Base-by-base conservation (phyloP, 30 jellyfish, hydroid and myxozoan species). In the Nemopilema nomurai region DNA sequence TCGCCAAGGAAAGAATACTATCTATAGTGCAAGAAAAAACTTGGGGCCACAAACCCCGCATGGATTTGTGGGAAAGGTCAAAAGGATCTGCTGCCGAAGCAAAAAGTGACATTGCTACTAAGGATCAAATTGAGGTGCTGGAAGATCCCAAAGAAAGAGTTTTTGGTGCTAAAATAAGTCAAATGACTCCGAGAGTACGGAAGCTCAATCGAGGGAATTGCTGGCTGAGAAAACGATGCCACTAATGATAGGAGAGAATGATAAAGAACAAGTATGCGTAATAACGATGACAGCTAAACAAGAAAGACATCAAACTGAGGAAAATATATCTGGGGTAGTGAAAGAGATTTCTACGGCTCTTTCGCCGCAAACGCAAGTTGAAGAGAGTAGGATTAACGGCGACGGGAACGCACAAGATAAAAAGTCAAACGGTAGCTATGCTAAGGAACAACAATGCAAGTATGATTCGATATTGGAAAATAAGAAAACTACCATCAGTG, bases 11-110 rank as follows among this genome's bases (percentile, higher is more conserved):
- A 51, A 84, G 68, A 51, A 78, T 84, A 9, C 41, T 84, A 26
- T 84, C 93, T 0, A 87, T 74, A 49, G 52, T 84, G 9, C 82
- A 76, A 63, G 93, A 84, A 28, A 41, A 72, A 26, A 66, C 74
- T 4, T 84, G 93, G 93, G 73, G 85, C 21, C 62, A 69, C n/a
- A 51, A 74, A 20, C 83, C 93, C 0, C 41, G 83, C 19, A 20
- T 8, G 7, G 87, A 84, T 24, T 71, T 84, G 52, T 84, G 87
- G 93, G 16, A 41, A 41, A 41, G 13, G 57, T 13, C 57, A 41
- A 3, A 13, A 3, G 57, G 13, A 41, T 41, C 57, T 41, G 6
- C 57, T 13, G 13, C 13, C 9, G 57, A 41, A 41, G 57, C 57
- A 41, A 41, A 13, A 41, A 3, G 57, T 13, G 57, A 41, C 13